phyloP scores from a whole-genome alignment of 2,888 invertebrate species.

The Pristionchus mayeri region DNA sequence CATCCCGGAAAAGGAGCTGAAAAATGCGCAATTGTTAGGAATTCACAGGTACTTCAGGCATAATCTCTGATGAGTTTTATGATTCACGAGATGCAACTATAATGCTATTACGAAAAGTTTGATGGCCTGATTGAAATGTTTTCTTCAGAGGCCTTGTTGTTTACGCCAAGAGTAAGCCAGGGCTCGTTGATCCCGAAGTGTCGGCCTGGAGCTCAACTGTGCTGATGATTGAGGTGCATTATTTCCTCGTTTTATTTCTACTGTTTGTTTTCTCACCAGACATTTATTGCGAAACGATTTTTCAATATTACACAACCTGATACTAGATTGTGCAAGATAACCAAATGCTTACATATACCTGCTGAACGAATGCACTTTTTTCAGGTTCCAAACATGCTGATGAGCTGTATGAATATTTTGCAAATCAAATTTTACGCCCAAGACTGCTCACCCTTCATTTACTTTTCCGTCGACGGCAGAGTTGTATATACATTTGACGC shows the following conservation, averaged over 20 bases:
- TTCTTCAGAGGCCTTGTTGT: not conserved
- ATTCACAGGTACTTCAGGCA: not conserved
- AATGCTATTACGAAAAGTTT: too few relatives aligned
- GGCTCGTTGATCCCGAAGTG: not conserved
- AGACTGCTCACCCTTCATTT: not conserved
- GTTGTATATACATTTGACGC: not conserved
- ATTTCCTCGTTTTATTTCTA: not conserved
- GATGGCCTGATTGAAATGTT: not conserved
- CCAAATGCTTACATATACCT: too few relatives aligned
- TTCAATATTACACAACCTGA: too few relatives aligned
- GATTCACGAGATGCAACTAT: not conserved
- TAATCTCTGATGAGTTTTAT: not conserved
- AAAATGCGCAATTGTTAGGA: not conserved
- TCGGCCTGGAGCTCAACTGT: not conserved
- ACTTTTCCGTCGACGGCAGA: not conserved
- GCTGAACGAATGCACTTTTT: not conserved
- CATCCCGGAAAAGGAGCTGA: not conserved
- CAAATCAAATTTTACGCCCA: constrained; percentile 6
- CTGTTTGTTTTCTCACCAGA: not conserved
- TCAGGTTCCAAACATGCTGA: not conserved
- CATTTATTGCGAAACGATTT: too few relatives aligned
- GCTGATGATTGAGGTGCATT: not conserved
- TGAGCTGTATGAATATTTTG: not conserved
- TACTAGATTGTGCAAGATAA: too few relatives aligned
- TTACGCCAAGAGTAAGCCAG: not conserved